A percentile compares a stretch with the other conserved stretches of the same genome.
Conservation (phyloP, 92 coral and sea anemone species). For the Zoanthus sociatus region DNA sequence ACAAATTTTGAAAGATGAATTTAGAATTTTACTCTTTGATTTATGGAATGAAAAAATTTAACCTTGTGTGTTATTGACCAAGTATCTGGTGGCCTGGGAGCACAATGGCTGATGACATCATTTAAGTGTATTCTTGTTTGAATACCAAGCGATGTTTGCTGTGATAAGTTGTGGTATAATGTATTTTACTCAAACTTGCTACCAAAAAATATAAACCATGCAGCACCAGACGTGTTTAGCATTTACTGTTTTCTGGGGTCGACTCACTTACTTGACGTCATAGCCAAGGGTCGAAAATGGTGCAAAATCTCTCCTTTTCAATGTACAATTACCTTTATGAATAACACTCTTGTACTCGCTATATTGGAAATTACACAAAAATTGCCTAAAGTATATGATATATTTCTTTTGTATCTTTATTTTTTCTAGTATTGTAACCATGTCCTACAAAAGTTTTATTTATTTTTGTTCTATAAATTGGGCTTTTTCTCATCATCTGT, state of each 20-base stretch:
- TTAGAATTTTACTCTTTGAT: slow-evolving; percentile 8
- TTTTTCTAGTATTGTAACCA: neutral
- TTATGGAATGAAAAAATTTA: neutral
- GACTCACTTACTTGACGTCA: neutral
- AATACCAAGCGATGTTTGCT: neutral
- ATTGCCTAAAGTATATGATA: slow-evolving; percentile 9
- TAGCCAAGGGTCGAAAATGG: slow-evolving; percentile 6
- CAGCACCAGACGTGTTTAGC: slow-evolving; percentile 5
- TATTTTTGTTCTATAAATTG: neutral
- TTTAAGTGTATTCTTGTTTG: slow-evolving; percentile 1
- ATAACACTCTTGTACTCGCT: slow-evolving; percentile 36
- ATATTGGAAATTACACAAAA: slow-evolving; percentile 40
- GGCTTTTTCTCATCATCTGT: neutral
- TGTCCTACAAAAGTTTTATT: neutral
- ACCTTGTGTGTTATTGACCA: neutral
- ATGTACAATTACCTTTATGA: slow-evolving; percentile 33
- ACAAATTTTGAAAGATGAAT: neutral
- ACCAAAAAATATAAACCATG: neutral
- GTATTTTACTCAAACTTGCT: neutral
- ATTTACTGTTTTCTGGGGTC: slow-evolving; percentile 3
- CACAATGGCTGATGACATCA: slow-evolving; percentile 5
- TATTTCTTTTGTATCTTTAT: neutral
- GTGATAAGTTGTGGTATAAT: neutral
- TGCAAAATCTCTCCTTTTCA: slow-evolving; percentile 13
- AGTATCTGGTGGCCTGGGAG: neutral